These are phyloP conservation scores for Steinernema khuongi DNA, from an alignment of 1,140 invertebrate genomes.

Conservation along the genomic window DNA sequence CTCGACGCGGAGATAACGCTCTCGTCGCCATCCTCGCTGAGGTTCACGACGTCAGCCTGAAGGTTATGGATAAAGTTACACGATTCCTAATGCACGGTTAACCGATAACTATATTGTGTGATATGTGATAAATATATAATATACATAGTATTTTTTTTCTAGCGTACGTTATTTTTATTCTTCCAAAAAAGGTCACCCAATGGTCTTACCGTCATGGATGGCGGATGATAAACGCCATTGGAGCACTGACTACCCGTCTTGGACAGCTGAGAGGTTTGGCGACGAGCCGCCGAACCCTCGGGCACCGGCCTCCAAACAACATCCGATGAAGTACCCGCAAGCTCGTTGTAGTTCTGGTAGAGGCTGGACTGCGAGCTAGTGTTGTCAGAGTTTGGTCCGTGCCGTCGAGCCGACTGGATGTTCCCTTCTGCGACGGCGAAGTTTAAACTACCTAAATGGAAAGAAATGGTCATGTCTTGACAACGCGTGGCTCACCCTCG, in stretches of 20 bases:
- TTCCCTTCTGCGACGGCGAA: conserved; percentile 15
- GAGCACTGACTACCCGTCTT: conserved; percentile 25
- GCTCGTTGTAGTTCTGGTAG: conserved; percentile 7
- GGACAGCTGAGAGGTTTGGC: conserved; percentile 25
- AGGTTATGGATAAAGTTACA: no score
- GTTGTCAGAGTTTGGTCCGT: conserved; percentile 1
- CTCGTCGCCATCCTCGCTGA: background rate
- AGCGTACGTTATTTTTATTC: no score
- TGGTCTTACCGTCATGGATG: background rate
- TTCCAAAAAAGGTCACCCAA: no score
- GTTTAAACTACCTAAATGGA: background rate
- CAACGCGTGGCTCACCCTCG: conserved; percentile 57
- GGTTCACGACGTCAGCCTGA: background rate
- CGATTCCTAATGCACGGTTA: no score
- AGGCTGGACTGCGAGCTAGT: background rate
- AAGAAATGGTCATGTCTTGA: background rate
- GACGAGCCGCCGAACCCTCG: conserved; percentile 24
- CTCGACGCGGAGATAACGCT: background rate
- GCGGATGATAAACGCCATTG: background rate
- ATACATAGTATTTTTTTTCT: no score
- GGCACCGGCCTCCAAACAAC: conserved; percentile 31
- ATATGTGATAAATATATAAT: no score
- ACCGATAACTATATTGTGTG: no score
- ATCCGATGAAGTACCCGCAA: background rate
- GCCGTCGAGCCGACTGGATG: background rate